Base-by-base conservation (phyloP, 92 coral and sea anemone species). In the Siderastrea radians region DNA sequence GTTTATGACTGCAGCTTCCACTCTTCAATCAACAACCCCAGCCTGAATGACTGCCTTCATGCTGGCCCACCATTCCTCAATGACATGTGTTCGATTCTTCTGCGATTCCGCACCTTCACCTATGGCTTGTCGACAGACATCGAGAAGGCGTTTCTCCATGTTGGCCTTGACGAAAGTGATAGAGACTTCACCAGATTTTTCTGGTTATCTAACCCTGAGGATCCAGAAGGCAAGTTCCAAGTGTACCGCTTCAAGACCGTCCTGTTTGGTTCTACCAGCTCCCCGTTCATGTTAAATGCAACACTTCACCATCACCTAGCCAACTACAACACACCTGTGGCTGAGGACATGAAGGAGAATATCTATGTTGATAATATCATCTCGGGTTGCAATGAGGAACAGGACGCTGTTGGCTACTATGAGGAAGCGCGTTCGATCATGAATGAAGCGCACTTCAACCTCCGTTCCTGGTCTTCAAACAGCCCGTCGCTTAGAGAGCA, bases 211-310 rank as follows among this genome's bases (percentile, higher is more conserved):
- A 71, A 80, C 67, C 85, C 87, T 5, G 15, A 69, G 47, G 75
- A 89, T 68, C 85, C 78, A 14, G 89, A 89, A 54, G 76, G 92
- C 72, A 76, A 84, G 46, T 89, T 89, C 54, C 86, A 77, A 17
- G 88, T 84, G 38, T 88, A 72, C 71, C 83, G 95, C 11, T 92
- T 92, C 82, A 92, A 92, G 72, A 77, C 92, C 15, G 87, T 92
- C 68, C 86, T 92, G 47, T 88, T 92, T 76, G 95, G 92, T 38
- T 81, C 92, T 3, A 54, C 84, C 43, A 88, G 95, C 58, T 88
- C 95, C 13, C 95, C 95, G 1, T 92, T 92, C 49, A 92, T 92
- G 64, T 54, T 84, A 17, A 88, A 83, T 78, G 90, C 89, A 5
- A 85, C 85, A 45, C 62, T 88, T 44, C 44, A 70, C 71, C 59